Percentiles rank a stretch among this genome's conserved stretches.
Evolutionary conservation across 2,888 invertebrate species (phyloP).

Genomic region (Junonia oenone): DNA sequence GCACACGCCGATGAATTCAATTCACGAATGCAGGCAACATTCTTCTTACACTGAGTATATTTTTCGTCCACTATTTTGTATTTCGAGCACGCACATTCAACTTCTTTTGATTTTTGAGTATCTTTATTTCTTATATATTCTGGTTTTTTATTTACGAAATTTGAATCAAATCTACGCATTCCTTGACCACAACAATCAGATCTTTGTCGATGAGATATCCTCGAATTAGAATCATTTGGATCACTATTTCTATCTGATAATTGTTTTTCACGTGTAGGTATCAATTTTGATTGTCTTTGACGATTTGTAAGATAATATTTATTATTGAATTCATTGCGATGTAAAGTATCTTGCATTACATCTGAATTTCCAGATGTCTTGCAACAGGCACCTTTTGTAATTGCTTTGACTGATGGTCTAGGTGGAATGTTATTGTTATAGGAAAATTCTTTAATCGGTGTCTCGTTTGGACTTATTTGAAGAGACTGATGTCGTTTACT

Average conservation of each 20-base stretch:
- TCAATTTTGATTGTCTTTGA: background rate
- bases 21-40: no score
- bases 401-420: background rate
- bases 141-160: background rate
- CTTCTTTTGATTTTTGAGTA: background rate
- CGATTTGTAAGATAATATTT: background rate
- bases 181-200: background rate
- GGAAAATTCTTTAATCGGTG: background rate
- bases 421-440: background rate
- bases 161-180: no score
- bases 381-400: background rate
- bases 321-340: background rate
- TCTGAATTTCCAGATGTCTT: background rate
- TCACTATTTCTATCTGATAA: background rate
- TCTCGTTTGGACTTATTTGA: background rate
- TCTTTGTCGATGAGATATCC: background rate
- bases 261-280: background rate
- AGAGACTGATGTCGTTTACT: background rate
- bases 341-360: background rate
- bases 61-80: no score
- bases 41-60: no score
- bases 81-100: constrained; percentile 8
- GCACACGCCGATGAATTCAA: no score
- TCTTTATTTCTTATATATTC: background rate
- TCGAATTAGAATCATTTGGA: background rate